Conservation (phyloP, 2,797 vertebrate species). For the Gymnopithys bicolor region DNA sequence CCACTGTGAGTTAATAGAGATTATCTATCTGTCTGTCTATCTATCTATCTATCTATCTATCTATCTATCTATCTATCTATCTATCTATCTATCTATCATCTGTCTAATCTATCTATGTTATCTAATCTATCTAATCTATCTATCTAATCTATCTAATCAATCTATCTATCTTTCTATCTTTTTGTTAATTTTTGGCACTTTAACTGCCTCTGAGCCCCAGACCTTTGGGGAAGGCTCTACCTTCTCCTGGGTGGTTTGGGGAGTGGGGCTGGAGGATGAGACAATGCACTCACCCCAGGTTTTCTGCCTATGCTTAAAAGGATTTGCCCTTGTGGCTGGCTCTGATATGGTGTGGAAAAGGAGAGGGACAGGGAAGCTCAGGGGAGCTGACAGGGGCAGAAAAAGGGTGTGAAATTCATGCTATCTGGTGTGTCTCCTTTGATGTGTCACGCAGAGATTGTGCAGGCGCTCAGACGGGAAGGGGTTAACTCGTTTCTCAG, state of each 20-base stretch:
- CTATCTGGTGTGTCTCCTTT: constrained; percentile 51
- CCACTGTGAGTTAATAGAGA: neutral
- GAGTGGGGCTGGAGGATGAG: neutral
- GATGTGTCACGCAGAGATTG: constrained; percentile 62
- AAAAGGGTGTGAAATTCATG: constrained; percentile 44
- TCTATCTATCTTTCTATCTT: neutral
- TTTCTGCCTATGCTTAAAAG: constrained; percentile 38
- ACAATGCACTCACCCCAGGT: constrained; percentile 26
- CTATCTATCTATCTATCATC: neutral
- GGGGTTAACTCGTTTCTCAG: constrained; percentile 63
- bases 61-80: neutral
- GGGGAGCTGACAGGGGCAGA: constrained; percentile 42
- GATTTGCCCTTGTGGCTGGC: constrained; percentile 30
- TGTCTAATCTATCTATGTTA: too few species aligned
- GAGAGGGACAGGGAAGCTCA: constrained; percentile 35
- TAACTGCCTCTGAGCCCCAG: neutral
- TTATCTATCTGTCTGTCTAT: neutral
- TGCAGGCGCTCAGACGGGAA: constrained; percentile 41
- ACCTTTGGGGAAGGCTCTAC: neutral
- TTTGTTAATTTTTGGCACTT: neutral
- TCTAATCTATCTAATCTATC: neutral
- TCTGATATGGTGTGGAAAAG: constrained; percentile 49
- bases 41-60: accelerated
- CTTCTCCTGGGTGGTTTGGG: constrained; percentile 58
- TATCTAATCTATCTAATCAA: neutral